phyloP scores from a whole-genome alignment of 2,113 vertebrate genomes.

The Thunnus thynnus region DNA sequence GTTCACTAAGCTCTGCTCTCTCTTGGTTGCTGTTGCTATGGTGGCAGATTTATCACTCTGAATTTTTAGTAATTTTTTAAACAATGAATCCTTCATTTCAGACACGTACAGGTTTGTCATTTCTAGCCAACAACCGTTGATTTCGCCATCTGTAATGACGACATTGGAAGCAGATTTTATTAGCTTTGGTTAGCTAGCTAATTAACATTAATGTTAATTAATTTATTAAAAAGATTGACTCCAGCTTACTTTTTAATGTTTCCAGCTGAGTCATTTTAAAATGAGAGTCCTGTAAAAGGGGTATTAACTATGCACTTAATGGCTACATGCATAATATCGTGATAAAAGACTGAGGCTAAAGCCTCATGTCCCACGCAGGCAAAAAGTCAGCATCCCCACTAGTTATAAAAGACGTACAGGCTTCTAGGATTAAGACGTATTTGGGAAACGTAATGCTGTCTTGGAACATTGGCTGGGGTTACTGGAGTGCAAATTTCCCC shows the following conservation, averaged over 20 bases:
- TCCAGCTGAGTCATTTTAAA: neutral
- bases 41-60: neutral
- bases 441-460: neutral
- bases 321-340: neutral
- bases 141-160: neutral
- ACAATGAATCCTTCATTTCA: neutral
- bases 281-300: neutral
- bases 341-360: neutral
- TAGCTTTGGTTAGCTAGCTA: neutral
- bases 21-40: neutral
- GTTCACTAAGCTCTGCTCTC: constrained; percentile 14
- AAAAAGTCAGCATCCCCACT: neutral
- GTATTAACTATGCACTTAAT: neutral
- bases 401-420: neutral
- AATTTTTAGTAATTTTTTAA: neutral
- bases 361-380: neutral
- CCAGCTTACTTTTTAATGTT: neutral
- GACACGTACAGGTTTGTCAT: neutral
- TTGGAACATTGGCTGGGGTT: neutral
- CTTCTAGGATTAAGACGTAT: neutral
- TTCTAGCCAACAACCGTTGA: neutral
- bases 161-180: neutral
- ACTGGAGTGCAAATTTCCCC: neutral
- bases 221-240: neutral
- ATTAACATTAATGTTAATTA: neutral